Evolutionary conservation across 1,140 invertebrate species (phyloP), one percentile per base, ranked within the genome.

Genomic region (Cryptotermes secundus): DNA sequence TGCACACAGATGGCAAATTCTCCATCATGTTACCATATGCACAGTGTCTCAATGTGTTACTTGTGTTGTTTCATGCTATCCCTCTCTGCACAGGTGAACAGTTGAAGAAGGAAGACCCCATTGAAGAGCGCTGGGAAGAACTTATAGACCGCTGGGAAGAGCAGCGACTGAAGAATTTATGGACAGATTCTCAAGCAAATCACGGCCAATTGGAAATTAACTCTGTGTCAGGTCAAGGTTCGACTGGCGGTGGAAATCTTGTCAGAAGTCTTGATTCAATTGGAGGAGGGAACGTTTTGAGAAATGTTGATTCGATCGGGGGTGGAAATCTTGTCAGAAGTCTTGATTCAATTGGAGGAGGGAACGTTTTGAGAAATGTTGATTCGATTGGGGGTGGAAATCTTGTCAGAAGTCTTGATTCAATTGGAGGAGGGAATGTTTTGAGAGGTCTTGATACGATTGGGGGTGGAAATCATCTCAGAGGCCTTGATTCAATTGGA

Each of bases 381-480:
- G 89, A 91, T 83, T 85, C 87, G 26, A 88, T 92, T 80, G 90
- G 90, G 42, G 90, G 90, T 53, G 89, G 87, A 10, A 90, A 90
- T 86, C 85, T 90, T 34, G 87, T 91, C 10, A 82, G 88, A 83
- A 83, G 86, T 22, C 38, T 87, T 22, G 86, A 86, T 80, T 22
- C 49, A 24, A 88, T 92, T 81, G 90, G 90, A 35, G 90, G 90
- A 45, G 89, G 87, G 12, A 90, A 90, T 86, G 85, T 90, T 34
- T 87, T 91, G 7, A 83, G 88, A 82, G 84, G 86, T 24, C 59
- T 87, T 24, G 86, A 86, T 80, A 22, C 49, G n/a, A 85, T 88
- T 80, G 90, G 90, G 35, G 90, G 90, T 53, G 88, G 87, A 12
- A 90, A 90, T 86, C 85, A 90, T 34, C 87, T 91, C 12, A 83